These are phyloP conservation scores for Drosophila macrospina DNA, from an alignment of 2,888 invertebrate genomes.

Conservation along the genomic window DNA sequence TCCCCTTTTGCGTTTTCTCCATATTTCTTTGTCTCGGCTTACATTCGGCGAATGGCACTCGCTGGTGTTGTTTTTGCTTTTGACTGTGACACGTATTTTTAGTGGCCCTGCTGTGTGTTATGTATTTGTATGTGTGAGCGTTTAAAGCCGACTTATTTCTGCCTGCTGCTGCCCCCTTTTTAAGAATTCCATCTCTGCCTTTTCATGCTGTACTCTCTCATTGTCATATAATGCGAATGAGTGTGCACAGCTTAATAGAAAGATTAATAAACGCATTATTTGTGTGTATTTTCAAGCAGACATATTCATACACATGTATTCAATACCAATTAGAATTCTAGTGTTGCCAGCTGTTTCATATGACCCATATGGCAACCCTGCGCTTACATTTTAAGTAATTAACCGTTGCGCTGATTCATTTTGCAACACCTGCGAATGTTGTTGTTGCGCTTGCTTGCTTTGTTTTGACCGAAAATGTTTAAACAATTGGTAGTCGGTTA, in stretches of 20 bases:
- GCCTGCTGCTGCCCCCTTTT: constrained; percentile 23
- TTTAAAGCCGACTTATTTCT: constrained; percentile 32
- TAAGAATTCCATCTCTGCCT: constrained; percentile 5
- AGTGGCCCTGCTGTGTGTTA: constrained; percentile 32
- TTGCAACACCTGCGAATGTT: constrained; percentile 27
- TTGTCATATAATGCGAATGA: neutral
- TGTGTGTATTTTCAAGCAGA: constrained; percentile 1
- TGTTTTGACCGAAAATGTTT: constrained; percentile 42
- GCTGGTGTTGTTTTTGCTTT: constrained; percentile 59
- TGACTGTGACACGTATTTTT: constrained; percentile 71
- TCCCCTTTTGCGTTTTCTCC: constrained; percentile 55
- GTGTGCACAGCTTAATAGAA: neutral
- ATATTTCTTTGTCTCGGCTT: constrained; percentile 66
- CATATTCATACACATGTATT: constrained; percentile 9
- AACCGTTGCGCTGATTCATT: constrained; percentile 63
- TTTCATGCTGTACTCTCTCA: constrained; percentile 24
- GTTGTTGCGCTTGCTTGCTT: constrained; percentile 12
- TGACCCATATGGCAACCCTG: constrained; percentile 51
- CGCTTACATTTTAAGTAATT: constrained; percentile 40
- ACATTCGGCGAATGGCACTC: constrained; percentile 64
- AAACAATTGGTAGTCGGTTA: constrained; percentile 43
- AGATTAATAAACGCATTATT: constrained; percentile 24
- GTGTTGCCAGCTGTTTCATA: constrained; percentile 50
- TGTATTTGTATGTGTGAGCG: constrained; percentile 21
- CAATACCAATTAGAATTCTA: constrained; percentile 47